Evolutionary conservation across 2,888 invertebrate species (phyloP), one percentile per base, ranked within the genome.

Genomic region (Synergus gifuensis): DNA sequence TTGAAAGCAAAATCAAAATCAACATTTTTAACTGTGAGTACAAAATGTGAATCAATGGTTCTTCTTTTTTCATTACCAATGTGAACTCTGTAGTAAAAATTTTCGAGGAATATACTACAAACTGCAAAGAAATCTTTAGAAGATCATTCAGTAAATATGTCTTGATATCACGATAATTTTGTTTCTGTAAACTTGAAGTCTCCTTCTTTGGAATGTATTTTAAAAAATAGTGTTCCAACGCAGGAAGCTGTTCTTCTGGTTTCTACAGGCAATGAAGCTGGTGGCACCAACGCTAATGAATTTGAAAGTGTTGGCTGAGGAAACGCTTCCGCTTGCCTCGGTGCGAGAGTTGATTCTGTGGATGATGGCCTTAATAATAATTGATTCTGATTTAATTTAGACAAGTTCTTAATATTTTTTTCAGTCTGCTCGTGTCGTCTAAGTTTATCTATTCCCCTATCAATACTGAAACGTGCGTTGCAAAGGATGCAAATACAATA

Each of bases 211-310:
- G 82, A 69, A 83, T 80, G 64, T 77, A 80, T 60, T 63, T 76
- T 44, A 83, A 42, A 69, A 82, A 82, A 78, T 83, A 82, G 49
- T 82, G 64, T 64, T 80, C 69, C 54, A 82, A 73, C 62, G 83
- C 82, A 66, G 49, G 76, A 80, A 80, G 76, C 76, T 82, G 82
- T 76, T 83, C 80, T 49, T 80, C 40, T 40, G 40, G 36, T 64
- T 40, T 36, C 40, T 64, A 16, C 5, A 16, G 64, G 16, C 64
- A 64, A 64, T 63, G 11, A 63, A 28, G 22, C 28, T 28, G 63
- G 14, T 28, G 63, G 28, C 14, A 63, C 28, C 28, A 28, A 3
- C 22, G 36, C 63, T 28, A 28, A 63, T 28, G 28, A 63, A 63
- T 63, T 63, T 28, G 63, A 63, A 63, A 63, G 22, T 63, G 14